These are phyloP conservation scores for Oceanodroma tethys DNA, from an alignment of 2,113 vertebrate genomes.

Conservation along the genomic window DNA sequence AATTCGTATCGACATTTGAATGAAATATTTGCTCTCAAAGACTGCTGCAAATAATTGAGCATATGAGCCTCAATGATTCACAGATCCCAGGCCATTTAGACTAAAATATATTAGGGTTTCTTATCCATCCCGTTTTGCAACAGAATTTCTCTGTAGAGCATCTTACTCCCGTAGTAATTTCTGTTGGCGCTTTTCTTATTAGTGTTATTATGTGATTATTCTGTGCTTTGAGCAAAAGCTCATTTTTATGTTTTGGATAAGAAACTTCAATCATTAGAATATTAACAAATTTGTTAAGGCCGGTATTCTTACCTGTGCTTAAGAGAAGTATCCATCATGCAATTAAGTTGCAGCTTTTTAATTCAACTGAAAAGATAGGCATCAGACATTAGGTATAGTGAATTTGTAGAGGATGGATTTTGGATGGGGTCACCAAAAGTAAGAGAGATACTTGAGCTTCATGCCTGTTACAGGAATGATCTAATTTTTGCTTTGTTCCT, in stretches of 20 bases:
- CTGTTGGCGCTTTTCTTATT: neutral
- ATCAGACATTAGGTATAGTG: neutral
- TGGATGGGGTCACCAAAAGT: neutral
- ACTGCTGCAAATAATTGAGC: constrained; percentile 2
- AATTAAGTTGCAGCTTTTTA: neutral
- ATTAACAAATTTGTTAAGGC: neutral
- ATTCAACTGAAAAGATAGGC: neutral
- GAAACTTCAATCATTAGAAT: neutral
- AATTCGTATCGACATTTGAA: neutral
- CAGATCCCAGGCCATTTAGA: neutral
- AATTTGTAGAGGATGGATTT: neutral
- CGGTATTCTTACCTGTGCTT: neutral
- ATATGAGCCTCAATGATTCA: neutral
- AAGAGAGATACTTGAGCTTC: neutral
- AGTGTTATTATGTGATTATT: neutral
- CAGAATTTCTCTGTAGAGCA: neutral
- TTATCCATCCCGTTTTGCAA: neutral
- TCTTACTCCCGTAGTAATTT: neutral
- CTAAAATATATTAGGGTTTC: neutral
- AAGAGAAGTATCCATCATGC: neutral
- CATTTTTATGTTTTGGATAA: neutral
- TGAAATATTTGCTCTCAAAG: neutral
- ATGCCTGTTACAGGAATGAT: neutral
- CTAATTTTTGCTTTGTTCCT: neutral
- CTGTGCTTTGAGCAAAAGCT: neutral